A percentile compares a stretch with the other conserved stretches of the same genome.
Conservation (phyloP, 2,888 invertebrate species). For the Noctuana brunneofusca region DNA sequence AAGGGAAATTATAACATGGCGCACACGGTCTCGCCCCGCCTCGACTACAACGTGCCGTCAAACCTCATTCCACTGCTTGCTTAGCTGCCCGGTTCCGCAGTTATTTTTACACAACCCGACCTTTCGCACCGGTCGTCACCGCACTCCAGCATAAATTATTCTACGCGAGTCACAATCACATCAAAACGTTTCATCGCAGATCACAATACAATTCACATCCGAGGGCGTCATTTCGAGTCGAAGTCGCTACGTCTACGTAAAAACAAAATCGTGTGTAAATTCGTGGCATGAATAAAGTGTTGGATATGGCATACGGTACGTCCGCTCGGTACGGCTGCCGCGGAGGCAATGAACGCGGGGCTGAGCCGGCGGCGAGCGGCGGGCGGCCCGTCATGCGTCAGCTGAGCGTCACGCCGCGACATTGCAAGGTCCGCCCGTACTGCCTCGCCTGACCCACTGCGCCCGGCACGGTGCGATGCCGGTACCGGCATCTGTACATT, state of each 20-base stretch:
- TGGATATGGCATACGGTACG: slow-evolving; percentile 57
- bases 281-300: slow-evolving; percentile 34
- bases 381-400: slow-evolving; percentile 73
- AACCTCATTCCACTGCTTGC: slow-evolving; percentile 81
- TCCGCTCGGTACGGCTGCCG: slow-evolving; percentile 82
- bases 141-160: slow-evolving; percentile 71
- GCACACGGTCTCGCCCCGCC: slow-evolving; percentile 80
- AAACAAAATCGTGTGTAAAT: slow-evolving; percentile 36
- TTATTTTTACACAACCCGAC: slow-evolving; percentile 83
- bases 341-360: slow-evolving; percentile 87
- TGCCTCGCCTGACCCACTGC: slow-evolving; percentile 72
- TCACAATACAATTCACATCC: slow-evolving; percentile 59
- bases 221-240: slow-evolving; percentile 30
- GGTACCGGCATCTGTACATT: slow-evolving; percentile 9
- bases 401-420: slow-evolving; percentile 84
- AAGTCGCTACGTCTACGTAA: slow-evolving; percentile 30
- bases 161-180: slow-evolving; percentile 72
- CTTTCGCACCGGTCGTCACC: slow-evolving; percentile 82
- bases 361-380: slow-evolving; percentile 67
- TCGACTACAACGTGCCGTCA: slow-evolving; percentile 81
- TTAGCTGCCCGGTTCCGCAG: slow-evolving; percentile 81
- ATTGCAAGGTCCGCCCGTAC: slow-evolving; percentile 83
- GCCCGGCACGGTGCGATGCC: slow-evolving; percentile 77
- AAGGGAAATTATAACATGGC: slow-evolving; percentile 82
- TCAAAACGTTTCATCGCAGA: slow-evolving; percentile 42